Evolutionary conservation across 2,888 invertebrate species (phyloP).

Genomic region (Craniophora ligustri): DNA sequence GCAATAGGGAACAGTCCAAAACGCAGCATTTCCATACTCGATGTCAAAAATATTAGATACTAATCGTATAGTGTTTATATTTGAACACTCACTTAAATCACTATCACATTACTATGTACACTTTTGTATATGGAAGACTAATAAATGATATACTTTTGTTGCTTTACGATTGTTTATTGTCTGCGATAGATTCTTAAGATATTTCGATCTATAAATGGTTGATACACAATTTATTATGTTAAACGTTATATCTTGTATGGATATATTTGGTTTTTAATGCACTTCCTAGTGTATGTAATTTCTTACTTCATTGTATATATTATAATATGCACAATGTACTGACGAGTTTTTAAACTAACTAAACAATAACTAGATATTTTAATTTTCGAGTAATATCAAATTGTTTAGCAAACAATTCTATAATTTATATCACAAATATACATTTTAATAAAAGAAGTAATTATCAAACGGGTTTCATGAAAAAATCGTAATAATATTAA

Average conservation of each 20-base stretch:
- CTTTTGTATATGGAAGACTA: conserved; percentile 49
- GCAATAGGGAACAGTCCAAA: conserved; percentile 72
- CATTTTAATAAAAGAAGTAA: too few species aligned
- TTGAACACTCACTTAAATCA: conserved; percentile 23
- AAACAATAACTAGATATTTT: too few species aligned
- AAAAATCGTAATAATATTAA: background rate
- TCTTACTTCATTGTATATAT: too few species aligned
- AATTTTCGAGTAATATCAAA: too few species aligned
- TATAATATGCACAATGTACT: too few species aligned
- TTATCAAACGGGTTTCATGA: too few species aligned
- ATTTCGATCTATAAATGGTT: background rate
- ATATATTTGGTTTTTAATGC: conserved; percentile 5
- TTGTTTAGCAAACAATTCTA: too few species aligned
- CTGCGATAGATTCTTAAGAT: background rate
- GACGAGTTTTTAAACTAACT: too few species aligned
- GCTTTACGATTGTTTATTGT: conserved; percentile 25
- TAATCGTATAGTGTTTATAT: too few species aligned
- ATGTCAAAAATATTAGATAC: background rate
- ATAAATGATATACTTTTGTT: conserved; percentile 28
- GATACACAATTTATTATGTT: conserved; percentile 1
- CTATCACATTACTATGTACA: conserved; percentile 21
- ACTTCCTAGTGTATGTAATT: conserved; percentile 37
- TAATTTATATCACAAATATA: too few species aligned
- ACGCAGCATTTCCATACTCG: conserved; percentile 75
- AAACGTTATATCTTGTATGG: conserved; percentile 9